Conservation (phyloP, 2,888 invertebrate genomes). For the Desoria tigrina region DNA sequence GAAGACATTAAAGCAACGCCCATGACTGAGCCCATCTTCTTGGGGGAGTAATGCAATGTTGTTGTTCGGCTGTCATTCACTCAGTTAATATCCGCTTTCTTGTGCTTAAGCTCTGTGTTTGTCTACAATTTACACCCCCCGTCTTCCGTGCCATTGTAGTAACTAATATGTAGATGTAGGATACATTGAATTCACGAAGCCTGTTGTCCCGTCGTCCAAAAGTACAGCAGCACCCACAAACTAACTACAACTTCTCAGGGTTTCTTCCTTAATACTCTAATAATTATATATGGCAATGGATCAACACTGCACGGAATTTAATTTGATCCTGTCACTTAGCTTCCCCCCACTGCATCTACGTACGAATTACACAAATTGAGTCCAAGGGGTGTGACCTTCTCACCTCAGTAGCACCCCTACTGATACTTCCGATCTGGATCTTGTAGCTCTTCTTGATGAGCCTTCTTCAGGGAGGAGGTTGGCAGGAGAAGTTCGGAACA, state of each 20-base stretch:
- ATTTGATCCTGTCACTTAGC: constrained; percentile 4
- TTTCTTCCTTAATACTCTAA: neutral
- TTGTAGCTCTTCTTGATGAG: constrained; percentile 1
- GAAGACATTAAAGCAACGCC: constrained; percentile 5
- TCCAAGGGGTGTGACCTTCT: neutral
- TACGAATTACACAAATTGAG: neutral
- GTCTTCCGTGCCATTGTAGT: neutral
- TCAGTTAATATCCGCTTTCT: no score
- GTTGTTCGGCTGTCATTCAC: no score
- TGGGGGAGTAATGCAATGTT: no score
- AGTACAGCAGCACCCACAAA: no score
- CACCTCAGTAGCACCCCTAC: constrained; percentile 6
- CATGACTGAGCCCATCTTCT: neutral
- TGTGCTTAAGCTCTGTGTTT: neutral
- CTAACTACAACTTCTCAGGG: no score
- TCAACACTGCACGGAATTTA: constrained; percentile 8
- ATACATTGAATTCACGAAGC: no score
- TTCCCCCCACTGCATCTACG: neutral
- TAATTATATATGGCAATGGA: constrained; percentile 6
- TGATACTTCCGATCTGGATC: neutral
- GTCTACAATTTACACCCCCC: neutral
- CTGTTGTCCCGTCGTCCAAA: no score
- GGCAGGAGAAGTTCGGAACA: neutral
- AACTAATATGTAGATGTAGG: neutral
- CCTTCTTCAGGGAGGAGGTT: neutral